Conservation (phyloP, 2,888 invertebrate genomes). For the Ecliptopera silaceata region DNA sequence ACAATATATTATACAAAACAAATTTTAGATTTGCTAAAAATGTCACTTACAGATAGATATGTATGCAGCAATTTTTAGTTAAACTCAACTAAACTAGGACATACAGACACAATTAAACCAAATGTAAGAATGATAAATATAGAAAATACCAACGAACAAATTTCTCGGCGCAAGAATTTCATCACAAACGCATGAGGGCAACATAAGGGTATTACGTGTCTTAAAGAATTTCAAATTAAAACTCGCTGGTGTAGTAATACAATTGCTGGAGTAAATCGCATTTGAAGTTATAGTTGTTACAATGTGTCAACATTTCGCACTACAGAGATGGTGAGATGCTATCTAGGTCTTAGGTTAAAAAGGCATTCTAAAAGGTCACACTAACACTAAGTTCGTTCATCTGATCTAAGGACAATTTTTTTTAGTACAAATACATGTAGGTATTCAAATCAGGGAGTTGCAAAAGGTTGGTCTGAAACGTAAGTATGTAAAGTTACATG, state of each 20-base stretch:
- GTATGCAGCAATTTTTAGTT: neutral
- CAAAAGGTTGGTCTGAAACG: no score
- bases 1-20: no score
- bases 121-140: conserved; percentile 8
- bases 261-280: conserved; percentile 9
- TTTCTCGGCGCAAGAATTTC: conserved; percentile 21
- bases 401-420: no score
- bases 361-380: no score
- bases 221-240: conserved; percentile 30
- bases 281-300: conserved; percentile 8
- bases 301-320: neutral
- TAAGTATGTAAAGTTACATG: no score
- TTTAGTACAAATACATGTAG: no score
- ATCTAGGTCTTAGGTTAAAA: no score
- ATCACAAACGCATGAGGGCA: conserved; percentile 24
- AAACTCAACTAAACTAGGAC: neutral
- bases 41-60: no score
- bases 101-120: neutral
- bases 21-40: no score
- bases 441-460: no score
- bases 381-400: no score
- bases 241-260: conserved; percentile 15
- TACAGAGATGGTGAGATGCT: neutral
- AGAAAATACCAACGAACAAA: conserved; percentile 18
- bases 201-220: conserved; percentile 18